Evolutionary conservation across 2,797 vertebrate genomes (phyloP), one percentile per base, ranked within the genome.

Genomic region (Vultur gryphus): DNA sequence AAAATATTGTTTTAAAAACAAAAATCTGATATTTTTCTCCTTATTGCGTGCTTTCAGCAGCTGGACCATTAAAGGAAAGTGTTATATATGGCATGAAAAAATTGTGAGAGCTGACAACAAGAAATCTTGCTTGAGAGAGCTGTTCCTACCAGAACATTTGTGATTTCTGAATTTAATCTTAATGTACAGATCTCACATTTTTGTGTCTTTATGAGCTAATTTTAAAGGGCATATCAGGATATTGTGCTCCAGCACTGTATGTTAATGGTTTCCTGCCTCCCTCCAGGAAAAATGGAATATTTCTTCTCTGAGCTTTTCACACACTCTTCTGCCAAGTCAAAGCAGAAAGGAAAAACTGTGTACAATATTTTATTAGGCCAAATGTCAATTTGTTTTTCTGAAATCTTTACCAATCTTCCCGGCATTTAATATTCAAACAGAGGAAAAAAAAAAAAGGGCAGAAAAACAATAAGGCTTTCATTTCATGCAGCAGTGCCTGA

Each of bases 301-400:
- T 97, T 94, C 84, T 96, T 87, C 71, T 87, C 86, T 96, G 95
- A 96, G 90, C 35, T 86, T 96, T 94, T 94, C 81, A 69, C 0
- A 6, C 61, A 69, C 39, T 69, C 70, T 95, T 95, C 90, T 95
- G 94, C 93, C 94, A 95, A 97, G 93, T 85, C 65, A 64, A 87
- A 95, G 88, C 78, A 94, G 81, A 96, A 94, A 95, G 95, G 95
- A 97, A 96, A 94, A 97, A 89, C 67, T 90, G 67, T 84, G 91
- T 77, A 90, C 78, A 71, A n/a, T 87, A 78, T 95, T 97, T 95
- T 94, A 90, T 89, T 91, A 85, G 92, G 88, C 88, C 94, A 94
- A 97, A 95, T 87, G 84, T 95, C 92, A 95, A 58, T 81, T 94
- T 95, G 81, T 95, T 93, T 96, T 90, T 92, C 90, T 95, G 86